phyloP scores from a whole-genome alignment of 2,113 vertebrate species.

The Abramis brama region DNA sequence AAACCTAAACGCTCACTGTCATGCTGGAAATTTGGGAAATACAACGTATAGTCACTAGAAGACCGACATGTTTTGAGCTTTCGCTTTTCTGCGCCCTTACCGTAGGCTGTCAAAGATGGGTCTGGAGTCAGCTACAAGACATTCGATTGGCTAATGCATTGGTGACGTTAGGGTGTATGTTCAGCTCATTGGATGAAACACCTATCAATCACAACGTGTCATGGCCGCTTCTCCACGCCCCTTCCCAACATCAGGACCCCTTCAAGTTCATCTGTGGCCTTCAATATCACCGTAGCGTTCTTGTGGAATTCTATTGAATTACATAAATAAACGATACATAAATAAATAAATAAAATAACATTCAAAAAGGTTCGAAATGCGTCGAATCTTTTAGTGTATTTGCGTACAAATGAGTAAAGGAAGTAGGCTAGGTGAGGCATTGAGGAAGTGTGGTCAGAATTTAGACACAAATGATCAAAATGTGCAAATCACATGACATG shows the following conservation, averaged over 20 bases:
- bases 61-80: constrained; percentile 20
- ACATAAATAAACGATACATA: neutral
- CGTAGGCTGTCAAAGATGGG: constrained; percentile 18
- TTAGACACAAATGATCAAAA: neutral
- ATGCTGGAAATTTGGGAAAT: neutral
- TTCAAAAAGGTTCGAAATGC: neutral
- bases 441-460: constrained; percentile 18
- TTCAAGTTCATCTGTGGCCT: neutral
- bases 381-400: neutral
- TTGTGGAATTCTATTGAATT: neutral
- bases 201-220: constrained; percentile 3
- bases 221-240: neutral
- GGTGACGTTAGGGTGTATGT: neutral
- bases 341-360: neutral
- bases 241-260: constrained; percentile 43
- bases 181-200: constrained; percentile 60
- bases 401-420: neutral
- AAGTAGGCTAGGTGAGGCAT: neutral
- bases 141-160: constrained; percentile 60
- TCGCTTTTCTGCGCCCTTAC: constrained; percentile 34
- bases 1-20: neutral
- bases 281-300: neutral
- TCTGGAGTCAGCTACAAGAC: neutral
- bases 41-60: neutral
- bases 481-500: constrained; percentile 14